These are phyloP conservation scores for Xestia xanthographa DNA, from an alignment of 2,888 invertebrate genomes.

Conservation along the genomic window DNA sequence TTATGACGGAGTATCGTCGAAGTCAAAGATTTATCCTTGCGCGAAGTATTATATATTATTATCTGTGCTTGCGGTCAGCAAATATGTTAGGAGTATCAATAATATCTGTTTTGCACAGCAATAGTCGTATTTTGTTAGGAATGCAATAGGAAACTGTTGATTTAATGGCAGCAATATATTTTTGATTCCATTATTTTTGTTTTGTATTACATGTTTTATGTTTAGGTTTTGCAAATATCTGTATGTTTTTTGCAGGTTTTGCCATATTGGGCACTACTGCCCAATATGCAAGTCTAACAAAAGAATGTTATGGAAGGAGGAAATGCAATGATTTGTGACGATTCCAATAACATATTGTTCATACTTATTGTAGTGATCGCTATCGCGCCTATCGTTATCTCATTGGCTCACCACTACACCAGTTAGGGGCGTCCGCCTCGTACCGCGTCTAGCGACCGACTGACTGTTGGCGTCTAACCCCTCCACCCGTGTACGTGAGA, in stretches of 20 bases:
- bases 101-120: slow-evolving; percentile 12
- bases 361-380: no score
- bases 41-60: no score
- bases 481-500: no score
- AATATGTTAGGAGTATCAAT: slow-evolving; percentile 21
- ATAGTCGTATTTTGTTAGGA: slow-evolving; percentile 19
- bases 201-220: not conserved
- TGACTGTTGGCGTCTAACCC: no score
- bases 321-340: not conserved
- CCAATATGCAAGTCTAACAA: no score
- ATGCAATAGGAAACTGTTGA: slow-evolving; percentile 22
- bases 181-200: not conserved
- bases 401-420: no score
- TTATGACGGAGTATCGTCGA: not conserved
- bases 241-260: not conserved
- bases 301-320: no score
- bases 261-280: no score
- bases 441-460: no score
- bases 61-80: slow-evolving; percentile 1
- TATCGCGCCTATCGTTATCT: no score
- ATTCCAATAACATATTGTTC: not conserved
- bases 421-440: no score
- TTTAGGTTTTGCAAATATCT: not conserved
- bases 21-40: slow-evolving; percentile 14
- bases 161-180: slow-evolving; percentile 13